Evolutionary conservation across 2,113 vertebrate species (phyloP).

Genomic region (Turdus rufiventris): DNA sequence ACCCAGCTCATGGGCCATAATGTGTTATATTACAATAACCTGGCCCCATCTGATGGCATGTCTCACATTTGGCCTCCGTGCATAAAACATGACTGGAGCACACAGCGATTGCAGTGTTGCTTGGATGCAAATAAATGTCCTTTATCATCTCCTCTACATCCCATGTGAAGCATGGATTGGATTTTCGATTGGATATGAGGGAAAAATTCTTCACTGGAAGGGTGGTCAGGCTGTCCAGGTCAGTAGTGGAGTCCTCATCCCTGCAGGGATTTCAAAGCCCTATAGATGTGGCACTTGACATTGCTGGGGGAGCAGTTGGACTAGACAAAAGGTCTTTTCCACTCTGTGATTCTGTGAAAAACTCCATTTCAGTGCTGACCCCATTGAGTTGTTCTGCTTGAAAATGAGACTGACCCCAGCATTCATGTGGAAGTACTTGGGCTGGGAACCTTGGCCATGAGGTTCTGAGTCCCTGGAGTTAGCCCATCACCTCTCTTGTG

Average conservation of each 20-base stretch:
- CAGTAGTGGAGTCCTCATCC: neutral
- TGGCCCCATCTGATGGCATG: accelerated
- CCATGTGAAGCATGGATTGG: neutral
- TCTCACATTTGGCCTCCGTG: neutral
- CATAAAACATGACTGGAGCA: neutral
- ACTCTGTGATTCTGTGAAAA: neutral
- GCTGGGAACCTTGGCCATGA: accelerated
- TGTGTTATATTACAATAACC: neutral
- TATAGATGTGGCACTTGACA: neutral
- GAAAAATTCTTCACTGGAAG: neutral
- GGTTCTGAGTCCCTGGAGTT: neutral
- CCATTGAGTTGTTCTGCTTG: neutral
- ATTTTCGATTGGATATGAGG: neutral
- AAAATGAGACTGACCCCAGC: neutral
- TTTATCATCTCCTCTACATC: neutral
- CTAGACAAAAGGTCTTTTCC: neutral
- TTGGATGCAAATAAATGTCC: neutral
- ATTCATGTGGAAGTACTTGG: neutral
- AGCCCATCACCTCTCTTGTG: neutral
- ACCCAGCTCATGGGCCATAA: accelerated
- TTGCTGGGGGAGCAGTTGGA: neutral
- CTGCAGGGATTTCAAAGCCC: neutral
- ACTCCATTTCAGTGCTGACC: neutral
- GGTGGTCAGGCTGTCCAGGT: neutral
- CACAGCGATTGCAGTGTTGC: accelerated